Evolutionary conservation across 2,888 invertebrate species (phyloP).

Genomic region (Physocephala rufipes): DNA sequence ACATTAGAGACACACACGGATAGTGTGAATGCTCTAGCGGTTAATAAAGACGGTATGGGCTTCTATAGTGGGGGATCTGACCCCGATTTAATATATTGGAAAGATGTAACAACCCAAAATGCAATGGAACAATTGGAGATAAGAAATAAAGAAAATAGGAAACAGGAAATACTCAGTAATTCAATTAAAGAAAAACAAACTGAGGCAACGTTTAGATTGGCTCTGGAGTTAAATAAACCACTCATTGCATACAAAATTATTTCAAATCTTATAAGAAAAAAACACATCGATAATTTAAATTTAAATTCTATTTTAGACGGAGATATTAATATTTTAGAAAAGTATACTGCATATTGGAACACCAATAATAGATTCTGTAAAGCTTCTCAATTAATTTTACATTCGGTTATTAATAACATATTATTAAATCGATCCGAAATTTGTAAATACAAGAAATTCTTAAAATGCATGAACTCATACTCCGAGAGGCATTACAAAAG

Average conservation of each 20-base stretch:
- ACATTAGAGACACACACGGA: conserved; percentile 91
- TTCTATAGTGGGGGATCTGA: conserved; percentile 89
- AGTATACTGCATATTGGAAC: conserved; percentile 85
- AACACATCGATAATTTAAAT: conserved; percentile 70
- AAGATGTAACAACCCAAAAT: conserved; percentile 83
- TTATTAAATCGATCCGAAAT: conserved; percentile 69
- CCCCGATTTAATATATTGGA: conserved; percentile 85
- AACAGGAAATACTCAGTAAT: conserved; percentile 64
- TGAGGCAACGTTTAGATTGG: conserved; percentile 82
- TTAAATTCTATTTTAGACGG: conserved; percentile 65
- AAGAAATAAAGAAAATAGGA: neutral
- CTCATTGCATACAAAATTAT: conserved; percentile 82
- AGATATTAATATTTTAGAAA: conserved; percentile 12
- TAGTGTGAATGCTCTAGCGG: conserved; percentile 84
- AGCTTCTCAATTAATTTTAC: conserved; percentile 81
- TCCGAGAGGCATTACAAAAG: conserved; percentile 85
- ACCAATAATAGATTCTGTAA: conserved; percentile 86
- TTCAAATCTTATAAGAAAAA: conserved; percentile 66
- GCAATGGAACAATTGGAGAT: conserved; percentile 70
- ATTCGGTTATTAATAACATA: conserved; percentile 76
- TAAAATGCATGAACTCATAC: conserved; percentile 86
- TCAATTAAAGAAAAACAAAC: conserved; percentile 73
- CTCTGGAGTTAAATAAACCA: conserved; percentile 84
- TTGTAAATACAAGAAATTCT: conserved; percentile 72
- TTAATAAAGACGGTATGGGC: conserved; percentile 67